These are phyloP conservation scores for Clusia tigrina DNA, from an alignment of 2,888 invertebrate genomes.

Conservation along the genomic window DNA sequence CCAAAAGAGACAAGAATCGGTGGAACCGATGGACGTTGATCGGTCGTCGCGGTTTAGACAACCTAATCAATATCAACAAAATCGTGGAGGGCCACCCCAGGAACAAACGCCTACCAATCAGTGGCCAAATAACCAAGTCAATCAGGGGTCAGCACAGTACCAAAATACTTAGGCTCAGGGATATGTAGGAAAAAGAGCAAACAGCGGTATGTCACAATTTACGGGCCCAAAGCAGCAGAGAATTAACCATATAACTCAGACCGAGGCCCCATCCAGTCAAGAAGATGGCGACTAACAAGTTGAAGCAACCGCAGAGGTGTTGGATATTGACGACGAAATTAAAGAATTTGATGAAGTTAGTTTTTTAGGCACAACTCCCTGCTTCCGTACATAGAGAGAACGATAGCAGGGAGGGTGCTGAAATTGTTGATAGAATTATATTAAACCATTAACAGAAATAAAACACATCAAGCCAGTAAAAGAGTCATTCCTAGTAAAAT, in stretches of 20 bases:
- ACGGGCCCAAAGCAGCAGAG: not conserved
- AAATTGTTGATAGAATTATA: slow-evolving; percentile 30
- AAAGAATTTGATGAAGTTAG: slow-evolving; percentile 13
- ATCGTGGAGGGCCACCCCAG: not conserved
- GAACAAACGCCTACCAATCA: too few species aligned
- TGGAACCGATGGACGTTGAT: too few species aligned
- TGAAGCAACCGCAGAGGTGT: not conserved
- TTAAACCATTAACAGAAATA: slow-evolving; percentile 21
- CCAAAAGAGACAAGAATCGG: not conserved
- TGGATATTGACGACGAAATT: slow-evolving; percentile 3
- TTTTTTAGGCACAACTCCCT: slow-evolving; percentile 24
- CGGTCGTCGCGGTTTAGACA: not conserved
- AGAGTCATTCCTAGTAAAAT: not conserved
- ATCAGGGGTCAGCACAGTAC: not conserved
- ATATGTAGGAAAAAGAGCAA: not conserved
- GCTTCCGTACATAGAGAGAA: slow-evolving; percentile 25
- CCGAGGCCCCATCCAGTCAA: too few species aligned
- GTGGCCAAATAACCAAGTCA: not conserved
- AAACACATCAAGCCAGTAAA: not conserved
- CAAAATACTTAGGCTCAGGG: not conserved
- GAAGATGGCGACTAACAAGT: slow-evolving; percentile 4
- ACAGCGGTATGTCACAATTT: not conserved
- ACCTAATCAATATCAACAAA: not conserved
- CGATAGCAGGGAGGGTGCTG: slow-evolving; percentile 24
- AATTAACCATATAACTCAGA: slow-evolving; percentile 7